These are phyloP conservation scores for Hippoglossus stenolepis DNA, from an alignment of 2,113 vertebrate species.

Conservation along the genomic window DNA sequence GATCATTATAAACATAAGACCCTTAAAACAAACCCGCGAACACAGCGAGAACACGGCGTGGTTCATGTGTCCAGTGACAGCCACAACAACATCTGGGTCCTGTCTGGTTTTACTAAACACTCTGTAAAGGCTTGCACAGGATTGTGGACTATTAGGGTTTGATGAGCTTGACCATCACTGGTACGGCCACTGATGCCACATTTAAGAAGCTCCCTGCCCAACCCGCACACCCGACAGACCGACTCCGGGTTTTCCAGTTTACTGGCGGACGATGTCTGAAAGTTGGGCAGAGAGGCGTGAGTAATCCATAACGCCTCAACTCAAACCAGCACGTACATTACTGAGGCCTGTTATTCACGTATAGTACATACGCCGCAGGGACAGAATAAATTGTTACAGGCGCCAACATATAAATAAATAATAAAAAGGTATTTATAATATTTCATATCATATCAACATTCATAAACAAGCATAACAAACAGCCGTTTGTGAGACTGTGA, in stretches of 20 bases:
- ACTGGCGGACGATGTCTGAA: not conserved
- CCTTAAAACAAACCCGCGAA: slow-evolving; percentile 25
- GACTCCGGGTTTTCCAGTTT: not conserved
- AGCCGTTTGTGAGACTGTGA: not conserved
- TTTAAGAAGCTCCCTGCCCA: not conserved
- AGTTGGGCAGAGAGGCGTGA: not conserved
- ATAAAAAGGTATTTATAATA: no score
- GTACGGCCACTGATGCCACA: not conserved
- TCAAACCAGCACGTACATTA: slow-evolving; percentile 1
- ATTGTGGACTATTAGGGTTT: not conserved
- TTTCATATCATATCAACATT: not conserved
- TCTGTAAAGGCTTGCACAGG: no score
- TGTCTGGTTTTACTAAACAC: slow-evolving; percentile 38
- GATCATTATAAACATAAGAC: slow-evolving; percentile 17
- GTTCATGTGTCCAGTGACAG: slow-evolving; percentile 48
- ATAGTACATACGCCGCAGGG: not conserved
- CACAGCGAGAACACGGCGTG: slow-evolving; percentile 20
- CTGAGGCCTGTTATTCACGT: not conserved
- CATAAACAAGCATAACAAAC: not conserved
- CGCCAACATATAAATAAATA: not conserved
- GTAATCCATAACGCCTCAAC: not conserved
- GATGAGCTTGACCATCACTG: not conserved
- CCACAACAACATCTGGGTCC: slow-evolving; percentile 63
- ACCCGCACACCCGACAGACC: not conserved
- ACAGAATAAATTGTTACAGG: not conserved